Percentiles rank a stretch among this genome's conserved stretches.
phyloP scores from a whole-genome alignment of 2,797 vertebrate genomes.

The Trematomus bernacchii region DNA sequence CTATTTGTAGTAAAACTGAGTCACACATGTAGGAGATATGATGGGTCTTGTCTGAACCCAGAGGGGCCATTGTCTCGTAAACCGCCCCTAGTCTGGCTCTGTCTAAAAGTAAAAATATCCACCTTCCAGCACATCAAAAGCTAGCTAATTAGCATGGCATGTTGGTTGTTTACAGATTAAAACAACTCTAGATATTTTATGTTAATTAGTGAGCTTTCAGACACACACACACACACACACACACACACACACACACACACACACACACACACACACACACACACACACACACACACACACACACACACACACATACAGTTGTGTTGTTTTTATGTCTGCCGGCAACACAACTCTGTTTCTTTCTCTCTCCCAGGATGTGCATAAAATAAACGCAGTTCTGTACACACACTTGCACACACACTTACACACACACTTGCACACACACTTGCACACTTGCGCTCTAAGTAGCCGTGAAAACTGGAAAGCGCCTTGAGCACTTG shows the following conservation, averaged over 20 bases:
- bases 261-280: no score
- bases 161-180: not conserved
- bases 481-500: constrained; percentile 44
- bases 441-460: constrained; percentile 8
- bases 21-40: no score
- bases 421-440: constrained; percentile 4
- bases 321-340: constrained; percentile 3
- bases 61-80: no score
- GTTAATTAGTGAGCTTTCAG: not conserved
- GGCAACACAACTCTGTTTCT: constrained; percentile 15
- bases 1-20: no score
- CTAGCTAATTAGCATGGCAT: not conserved
- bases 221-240: not conserved
- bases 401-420: not conserved
- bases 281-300: not conserved
- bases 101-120: not conserved
- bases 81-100: no score
- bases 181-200: not conserved
- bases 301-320: not conserved
- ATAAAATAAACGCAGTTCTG: not conserved
- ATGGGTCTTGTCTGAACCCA: no score
- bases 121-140: not conserved
- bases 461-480: constrained; percentile 45
- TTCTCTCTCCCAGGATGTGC: constrained; percentile 12
- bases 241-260: no score